phyloP scores from a whole-genome alignment of 2,113 vertebrate genomes.

The Phyllostomus hastatus region DNA sequence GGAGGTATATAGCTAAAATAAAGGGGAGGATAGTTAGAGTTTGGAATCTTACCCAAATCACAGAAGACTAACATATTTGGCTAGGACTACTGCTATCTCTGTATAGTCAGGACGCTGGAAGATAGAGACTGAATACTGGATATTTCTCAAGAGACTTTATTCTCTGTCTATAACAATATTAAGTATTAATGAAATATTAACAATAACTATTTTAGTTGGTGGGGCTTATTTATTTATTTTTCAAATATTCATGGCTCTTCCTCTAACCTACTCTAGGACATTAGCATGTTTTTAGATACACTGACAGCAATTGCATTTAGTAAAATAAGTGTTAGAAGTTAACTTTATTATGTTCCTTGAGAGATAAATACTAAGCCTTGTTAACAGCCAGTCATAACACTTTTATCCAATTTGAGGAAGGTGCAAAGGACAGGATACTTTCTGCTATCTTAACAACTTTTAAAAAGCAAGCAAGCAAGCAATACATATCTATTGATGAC shows the following conservation, averaged over 20 bases:
- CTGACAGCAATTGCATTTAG: neutral
- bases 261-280: neutral
- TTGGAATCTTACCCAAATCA: neutral
- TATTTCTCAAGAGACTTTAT: neutral
- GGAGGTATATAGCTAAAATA: neutral
- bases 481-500: neutral
- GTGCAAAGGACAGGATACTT: neutral
- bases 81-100: neutral
- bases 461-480: neutral
- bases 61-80: neutral
- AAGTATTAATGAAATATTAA: neutral
- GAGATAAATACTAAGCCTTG: neutral
- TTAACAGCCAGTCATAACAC: neutral
- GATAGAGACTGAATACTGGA: neutral
- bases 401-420: neutral
- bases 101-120: neutral
- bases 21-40: neutral
- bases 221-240: neutral
- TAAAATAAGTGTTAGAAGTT: neutral
- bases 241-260: neutral
- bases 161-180: neutral
- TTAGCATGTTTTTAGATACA: neutral
- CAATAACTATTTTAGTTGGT: neutral
- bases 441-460: neutral
- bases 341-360: neutral